Conservation (phyloP, 2,113 vertebrate species). For the Willisornis vidua region DNA sequence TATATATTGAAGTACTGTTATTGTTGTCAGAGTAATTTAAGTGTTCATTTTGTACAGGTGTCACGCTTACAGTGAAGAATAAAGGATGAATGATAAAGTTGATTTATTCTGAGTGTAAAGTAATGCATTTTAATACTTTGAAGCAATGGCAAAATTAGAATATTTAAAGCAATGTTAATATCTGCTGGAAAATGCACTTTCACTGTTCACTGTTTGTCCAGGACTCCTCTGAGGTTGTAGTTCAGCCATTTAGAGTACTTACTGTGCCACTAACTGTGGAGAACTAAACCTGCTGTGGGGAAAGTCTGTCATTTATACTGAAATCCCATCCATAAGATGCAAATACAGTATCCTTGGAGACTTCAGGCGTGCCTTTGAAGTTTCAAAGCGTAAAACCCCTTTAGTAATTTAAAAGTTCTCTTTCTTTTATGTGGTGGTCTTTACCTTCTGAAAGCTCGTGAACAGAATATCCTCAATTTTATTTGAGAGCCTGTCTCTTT, state of each 20-base stretch:
- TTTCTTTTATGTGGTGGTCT: background rate
- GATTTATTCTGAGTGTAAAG: background rate
- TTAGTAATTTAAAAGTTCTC: background rate
- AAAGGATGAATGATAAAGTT: background rate
- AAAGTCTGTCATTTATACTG: background rate
- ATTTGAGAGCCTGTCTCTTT: background rate
- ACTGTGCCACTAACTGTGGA: background rate
- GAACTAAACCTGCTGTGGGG: background rate
- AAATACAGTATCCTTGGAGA: background rate
- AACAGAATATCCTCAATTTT: background rate
- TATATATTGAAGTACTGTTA: background rate
- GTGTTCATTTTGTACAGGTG: background rate
- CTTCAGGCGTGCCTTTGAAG: background rate
- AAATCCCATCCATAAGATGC: background rate
- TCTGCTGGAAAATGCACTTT: background rate
- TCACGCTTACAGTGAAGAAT: background rate
- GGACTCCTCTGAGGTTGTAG: background rate
- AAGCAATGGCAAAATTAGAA: background rate
- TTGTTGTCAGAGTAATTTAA: background rate
- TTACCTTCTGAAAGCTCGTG: background rate
- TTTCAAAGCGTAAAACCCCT: background rate
- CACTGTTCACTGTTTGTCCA: background rate
- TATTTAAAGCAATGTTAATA: background rate
- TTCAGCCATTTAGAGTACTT: background rate
- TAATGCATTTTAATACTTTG: background rate